Base-by-base conservation (phyloP, 1,140 invertebrate genomes). In the Heliconius congener region DNA sequence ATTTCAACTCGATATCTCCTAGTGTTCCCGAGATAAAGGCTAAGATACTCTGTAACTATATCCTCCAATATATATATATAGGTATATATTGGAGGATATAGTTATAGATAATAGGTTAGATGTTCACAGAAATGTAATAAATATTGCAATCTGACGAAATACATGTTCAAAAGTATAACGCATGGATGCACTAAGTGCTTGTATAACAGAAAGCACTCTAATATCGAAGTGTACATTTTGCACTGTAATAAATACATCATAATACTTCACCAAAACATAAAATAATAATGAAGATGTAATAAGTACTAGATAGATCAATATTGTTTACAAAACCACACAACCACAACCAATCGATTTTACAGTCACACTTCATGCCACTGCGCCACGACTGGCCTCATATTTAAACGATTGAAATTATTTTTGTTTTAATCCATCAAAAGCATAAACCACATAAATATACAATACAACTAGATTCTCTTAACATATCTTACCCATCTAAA, bases 61-160 rank as follows among this genome's bases (percentile, higher is more conserved):
- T 30, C 9, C 13, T 16, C 1, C 60, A 27, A 66, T 66, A 27
- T 66, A 66, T 23, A 23, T 23, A 23, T 23, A 23, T 23, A 23
- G 23, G 23, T 23, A 23, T 23, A 23, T 23, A 23, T 23, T 23
- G 23, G 23, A 23, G 23, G 23, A 23, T 23, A 23, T 23, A 23
- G 23, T 23, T 23, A 23, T 23, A 23, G 23, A 23, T 23, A 0
- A 23, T 30, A 66, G 27, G 27, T 30, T 66, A 66, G 3, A 66
- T 66, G 13, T 27, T 66, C 60, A 27, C 9, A 16, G 1, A 27
- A n/a, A 27, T 30, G 27, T 66, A 66, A 66, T 66, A 66, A 66
- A 66, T 66, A 66, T 66, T 30, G 60, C 60, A 66, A 66, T 66
- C 27, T 66, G 60, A 66, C 60, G 60, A 66, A 66, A 66, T 66